These are phyloP conservation scores for Vespertilio murinus DNA, from an alignment of 2,797 vertebrate species.

Conservation along the genomic window DNA sequence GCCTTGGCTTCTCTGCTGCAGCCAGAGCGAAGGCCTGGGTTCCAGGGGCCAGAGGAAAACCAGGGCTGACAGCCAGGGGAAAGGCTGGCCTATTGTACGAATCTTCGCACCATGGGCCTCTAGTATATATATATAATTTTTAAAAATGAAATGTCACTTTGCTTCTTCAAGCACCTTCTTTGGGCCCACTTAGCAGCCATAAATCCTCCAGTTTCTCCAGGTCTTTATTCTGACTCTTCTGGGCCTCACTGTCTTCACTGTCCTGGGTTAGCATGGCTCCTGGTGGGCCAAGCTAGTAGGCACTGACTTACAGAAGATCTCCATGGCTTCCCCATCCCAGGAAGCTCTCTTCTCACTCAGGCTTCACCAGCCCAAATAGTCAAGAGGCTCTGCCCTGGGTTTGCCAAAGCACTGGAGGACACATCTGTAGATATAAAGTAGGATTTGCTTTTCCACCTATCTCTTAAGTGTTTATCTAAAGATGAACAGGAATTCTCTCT, in stretches of 20 bases:
- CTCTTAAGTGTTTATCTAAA: constrained; percentile 47
- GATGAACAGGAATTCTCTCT: not conserved
- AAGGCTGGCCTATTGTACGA: too few species aligned
- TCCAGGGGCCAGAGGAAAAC: too few species aligned
- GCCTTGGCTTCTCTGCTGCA: too few species aligned
- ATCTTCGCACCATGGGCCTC: too few species aligned
- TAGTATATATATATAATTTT: not conserved
- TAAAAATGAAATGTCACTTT: not conserved
- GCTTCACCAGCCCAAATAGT: not conserved
- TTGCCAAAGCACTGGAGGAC: not conserved
- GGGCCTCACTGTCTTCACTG: not conserved
- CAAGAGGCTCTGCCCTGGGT: not conserved
- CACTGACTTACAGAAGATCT: not conserved
- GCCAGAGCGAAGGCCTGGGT: too few species aligned
- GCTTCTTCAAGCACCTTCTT: not conserved
- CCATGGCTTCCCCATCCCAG: rapidly evolving
- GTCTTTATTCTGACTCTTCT: not conserved
- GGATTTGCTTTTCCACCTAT: not conserved
- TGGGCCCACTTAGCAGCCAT: not conserved
- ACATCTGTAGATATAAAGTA: not conserved
- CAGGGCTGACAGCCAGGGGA: too few species aligned
- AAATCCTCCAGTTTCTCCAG: not conserved
- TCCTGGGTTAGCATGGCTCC: rapidly evolving
- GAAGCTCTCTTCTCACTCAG: not conserved
- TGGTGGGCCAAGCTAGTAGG: not conserved